Percentiles rank a stretch among this genome's conserved stretches.
Evolutionary conservation across 2,888 invertebrate species (phyloP).

Genomic region (Drosophila ezoana): DNA sequence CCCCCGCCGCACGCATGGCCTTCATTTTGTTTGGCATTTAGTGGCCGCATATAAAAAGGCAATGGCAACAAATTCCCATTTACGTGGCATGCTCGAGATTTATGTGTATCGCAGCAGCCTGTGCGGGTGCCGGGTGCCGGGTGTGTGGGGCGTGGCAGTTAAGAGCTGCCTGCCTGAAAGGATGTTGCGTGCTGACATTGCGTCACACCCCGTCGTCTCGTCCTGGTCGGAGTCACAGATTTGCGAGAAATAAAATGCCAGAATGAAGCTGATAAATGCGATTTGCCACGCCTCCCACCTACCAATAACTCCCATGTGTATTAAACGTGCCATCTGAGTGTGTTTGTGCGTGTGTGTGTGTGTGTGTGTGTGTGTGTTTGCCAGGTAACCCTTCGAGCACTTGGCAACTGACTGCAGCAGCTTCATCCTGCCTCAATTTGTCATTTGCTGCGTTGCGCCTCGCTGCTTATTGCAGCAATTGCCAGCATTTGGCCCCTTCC

Average conservation of each 20-base stretch:
- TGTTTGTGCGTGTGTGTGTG: constrained; percentile 7
- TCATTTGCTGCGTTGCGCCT: not conserved
- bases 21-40: constrained; percentile 68
- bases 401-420: constrained; percentile 34
- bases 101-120: constrained; percentile 44
- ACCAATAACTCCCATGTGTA: constrained; percentile 48
- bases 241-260: constrained; percentile 73
- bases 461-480: constrained; percentile 13
- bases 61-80: constrained; percentile 72
- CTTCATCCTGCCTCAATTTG: not conserved
- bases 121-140: not conserved
- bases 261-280: constrained; percentile 78
- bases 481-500: constrained; percentile 21
- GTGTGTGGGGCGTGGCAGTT: constrained; percentile 4
- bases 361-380: not conserved
- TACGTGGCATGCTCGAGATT: constrained; percentile 69
- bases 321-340: constrained; percentile 19
- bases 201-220: constrained; percentile 32
- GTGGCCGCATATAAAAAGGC: constrained; percentile 58
- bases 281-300: constrained; percentile 62
- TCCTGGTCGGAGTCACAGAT: constrained; percentile 49
- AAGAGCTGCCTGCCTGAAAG: constrained; percentile 37
- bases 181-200: constrained; percentile 68
- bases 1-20: not conserved
- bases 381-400: constrained; percentile 49